Percentiles rank a stretch among this genome's conserved stretches.
Conservation (phyloP, 2,888 invertebrate species). For the Rhyacophila evoluta region DNA sequence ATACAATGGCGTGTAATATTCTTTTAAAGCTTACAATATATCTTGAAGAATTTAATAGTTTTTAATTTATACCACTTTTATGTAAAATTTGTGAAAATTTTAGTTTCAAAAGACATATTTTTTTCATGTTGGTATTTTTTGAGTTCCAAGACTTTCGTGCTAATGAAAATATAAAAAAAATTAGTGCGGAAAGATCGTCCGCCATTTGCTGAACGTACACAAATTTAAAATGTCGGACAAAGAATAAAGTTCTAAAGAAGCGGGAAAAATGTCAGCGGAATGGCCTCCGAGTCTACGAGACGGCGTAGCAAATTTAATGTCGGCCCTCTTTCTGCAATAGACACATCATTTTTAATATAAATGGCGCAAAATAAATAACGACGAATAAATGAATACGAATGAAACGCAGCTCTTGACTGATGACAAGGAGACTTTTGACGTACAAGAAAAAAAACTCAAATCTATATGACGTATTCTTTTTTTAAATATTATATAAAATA, state of each 20-base stretch:
- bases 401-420: constrained; percentile 55
- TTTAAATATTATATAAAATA: too few species aligned
- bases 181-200: background rate
- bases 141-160: too few species aligned
- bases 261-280: constrained; percentile 48
- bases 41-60: too few species aligned
- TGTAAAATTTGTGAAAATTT: too few species aligned
- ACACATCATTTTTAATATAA: constrained; percentile 74
- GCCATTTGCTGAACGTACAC: constrained; percentile 2
- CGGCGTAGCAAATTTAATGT: constrained; percentile 6
- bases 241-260: constrained; percentile 37
- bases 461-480: too few species aligned
- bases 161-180: constrained; percentile 17
- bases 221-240: constrained; percentile 34
- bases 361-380: constrained; percentile 73
- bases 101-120: too few species aligned
- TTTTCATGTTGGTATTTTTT: too few species aligned
- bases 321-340: constrained; percentile 66
- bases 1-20: too few species aligned
- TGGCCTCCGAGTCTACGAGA: constrained; percentile 32
- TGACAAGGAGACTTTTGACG: constrained; percentile 1
- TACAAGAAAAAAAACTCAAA: background rate
- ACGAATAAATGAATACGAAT: constrained; percentile 74
- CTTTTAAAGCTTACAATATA: too few species aligned
- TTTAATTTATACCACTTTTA: too few species aligned